Evolutionary conservation across 2,797 vertebrate species (phyloP).

Genomic region (Danio aesculapii): DNA sequence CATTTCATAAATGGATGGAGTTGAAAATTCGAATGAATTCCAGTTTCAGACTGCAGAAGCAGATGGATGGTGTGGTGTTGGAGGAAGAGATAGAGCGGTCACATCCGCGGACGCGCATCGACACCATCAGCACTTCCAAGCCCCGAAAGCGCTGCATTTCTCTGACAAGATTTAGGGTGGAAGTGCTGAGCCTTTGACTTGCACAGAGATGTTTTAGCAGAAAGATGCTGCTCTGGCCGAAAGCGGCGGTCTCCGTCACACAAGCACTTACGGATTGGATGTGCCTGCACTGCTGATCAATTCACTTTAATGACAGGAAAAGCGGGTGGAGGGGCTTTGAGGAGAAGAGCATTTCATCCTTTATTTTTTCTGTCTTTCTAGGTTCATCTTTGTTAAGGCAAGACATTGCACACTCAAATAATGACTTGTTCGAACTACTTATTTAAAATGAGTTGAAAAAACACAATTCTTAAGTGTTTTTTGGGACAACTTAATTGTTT

Average conservation of each 20-base stretch:
- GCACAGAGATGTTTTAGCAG: conserved; percentile 41
- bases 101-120: conserved; percentile 10
- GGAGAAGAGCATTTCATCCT: conserved; percentile 17
- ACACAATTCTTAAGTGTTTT: too few species aligned
- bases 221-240: conserved; percentile 44
- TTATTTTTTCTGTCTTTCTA: background rate
- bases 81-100: background rate
- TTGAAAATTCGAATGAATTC: conserved; percentile 4
- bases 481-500: too few species aligned
- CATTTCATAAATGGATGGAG: background rate
- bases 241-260: conserved; percentile 21
- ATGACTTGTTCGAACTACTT: too few species aligned
- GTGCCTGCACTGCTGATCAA: conserved; percentile 26
- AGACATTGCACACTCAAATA: too few species aligned
- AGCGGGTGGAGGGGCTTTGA: background rate
- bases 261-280: conserved; percentile 50
- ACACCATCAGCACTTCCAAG: conserved; percentile 46
- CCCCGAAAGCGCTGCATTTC: conserved; percentile 39
- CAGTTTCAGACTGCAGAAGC: conserved; percentile 7
- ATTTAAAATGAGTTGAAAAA: too few species aligned
- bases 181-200: conserved; percentile 52
- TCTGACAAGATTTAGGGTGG: conserved; percentile 50
- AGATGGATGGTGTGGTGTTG: background rate
- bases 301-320: conserved; percentile 37
- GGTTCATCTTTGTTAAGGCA: background rate